Conservation (phyloP, 2,888 invertebrate species). For the Drosophila buzzatii region DNA sequence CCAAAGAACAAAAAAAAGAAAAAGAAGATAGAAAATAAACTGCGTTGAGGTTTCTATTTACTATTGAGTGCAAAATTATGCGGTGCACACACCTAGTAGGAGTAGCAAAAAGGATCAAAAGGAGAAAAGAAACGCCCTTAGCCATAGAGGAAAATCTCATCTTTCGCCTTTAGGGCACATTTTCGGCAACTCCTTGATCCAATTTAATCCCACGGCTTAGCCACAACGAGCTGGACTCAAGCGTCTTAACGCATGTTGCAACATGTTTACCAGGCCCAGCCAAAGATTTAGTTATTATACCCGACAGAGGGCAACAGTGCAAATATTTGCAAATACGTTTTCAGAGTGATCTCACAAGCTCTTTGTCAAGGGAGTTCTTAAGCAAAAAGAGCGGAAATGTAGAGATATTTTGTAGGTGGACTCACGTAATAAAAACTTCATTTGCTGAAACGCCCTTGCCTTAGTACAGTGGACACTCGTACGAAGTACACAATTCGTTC, state of each 20-base stretch:
- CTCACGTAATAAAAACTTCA: background rate
- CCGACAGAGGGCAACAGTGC: constrained; percentile 30
- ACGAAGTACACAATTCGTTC: no score
- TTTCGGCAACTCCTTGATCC: constrained; percentile 51
- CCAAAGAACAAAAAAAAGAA: constrained; percentile 6
- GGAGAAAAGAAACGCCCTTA: constrained; percentile 2
- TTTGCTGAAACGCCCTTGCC: background rate
- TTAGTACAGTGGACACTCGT: no score
- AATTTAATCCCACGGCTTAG: constrained; percentile 73
- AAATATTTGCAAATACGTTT: constrained; percentile 62
- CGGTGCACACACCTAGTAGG: constrained; percentile 45
- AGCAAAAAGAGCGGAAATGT: background rate
- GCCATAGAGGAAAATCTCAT: constrained; percentile 35
- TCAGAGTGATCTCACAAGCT: constrained; percentile 47
- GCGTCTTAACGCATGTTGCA: constrained; percentile 65
- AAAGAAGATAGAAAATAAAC: constrained; percentile 31
- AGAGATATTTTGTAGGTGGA: background rate
- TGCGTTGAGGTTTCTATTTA: constrained; percentile 64
- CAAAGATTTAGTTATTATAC: constrained; percentile 51
- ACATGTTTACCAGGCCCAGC: constrained; percentile 50
- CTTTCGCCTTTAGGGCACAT: constrained; percentile 38
- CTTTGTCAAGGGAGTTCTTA: constrained; percentile 4
- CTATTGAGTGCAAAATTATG: constrained; percentile 70
- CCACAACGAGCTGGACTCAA: constrained; percentile 57
- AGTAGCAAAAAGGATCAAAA: constrained; percentile 50